These are phyloP conservation scores for Lepilemur septentrionalis DNA, from an alignment of 2,797 vertebrate genomes.

Conservation along the genomic window DNA sequence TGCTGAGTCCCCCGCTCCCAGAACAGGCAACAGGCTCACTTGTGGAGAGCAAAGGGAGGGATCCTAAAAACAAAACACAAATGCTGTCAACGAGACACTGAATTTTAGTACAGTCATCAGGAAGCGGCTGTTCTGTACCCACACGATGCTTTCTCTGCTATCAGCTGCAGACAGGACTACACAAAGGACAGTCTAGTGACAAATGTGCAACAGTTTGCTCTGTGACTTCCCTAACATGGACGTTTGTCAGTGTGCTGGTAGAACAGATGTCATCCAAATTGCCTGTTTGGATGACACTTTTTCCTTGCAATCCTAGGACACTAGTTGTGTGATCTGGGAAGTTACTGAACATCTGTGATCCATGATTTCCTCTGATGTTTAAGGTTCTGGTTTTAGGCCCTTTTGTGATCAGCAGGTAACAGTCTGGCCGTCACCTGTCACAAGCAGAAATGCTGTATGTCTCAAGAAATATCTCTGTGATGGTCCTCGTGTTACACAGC, in stretches of 20 bases:
- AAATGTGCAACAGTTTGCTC: conserved; percentile 8
- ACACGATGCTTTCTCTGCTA: not conserved
- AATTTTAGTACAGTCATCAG: not conserved
- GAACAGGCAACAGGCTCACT: not conserved
- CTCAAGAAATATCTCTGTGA: not conserved
- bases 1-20: not conserved
- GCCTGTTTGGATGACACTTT: not conserved
- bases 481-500: not conserved
- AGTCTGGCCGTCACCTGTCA: not conserved
- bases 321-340: rapidly evolving
- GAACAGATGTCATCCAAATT: conserved; percentile 63
- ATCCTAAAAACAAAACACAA: not conserved
- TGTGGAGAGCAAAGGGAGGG: not conserved
- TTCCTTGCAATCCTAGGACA: not conserved
- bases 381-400: not conserved
- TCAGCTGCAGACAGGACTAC: not conserved
- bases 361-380: not conserved
- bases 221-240: not conserved
- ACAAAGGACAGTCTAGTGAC: conserved; percentile 49
- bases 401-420: not conserved
- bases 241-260: not conserved
- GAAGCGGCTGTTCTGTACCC: not conserved
- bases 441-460: not conserved
- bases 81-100: not conserved
- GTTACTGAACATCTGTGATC: not conserved